A percentile compares a stretch with the other conserved stretches of the same genome.
phyloP scores from a whole-genome alignment of 2,797 vertebrate species.

The Cuculus canorus region DNA sequence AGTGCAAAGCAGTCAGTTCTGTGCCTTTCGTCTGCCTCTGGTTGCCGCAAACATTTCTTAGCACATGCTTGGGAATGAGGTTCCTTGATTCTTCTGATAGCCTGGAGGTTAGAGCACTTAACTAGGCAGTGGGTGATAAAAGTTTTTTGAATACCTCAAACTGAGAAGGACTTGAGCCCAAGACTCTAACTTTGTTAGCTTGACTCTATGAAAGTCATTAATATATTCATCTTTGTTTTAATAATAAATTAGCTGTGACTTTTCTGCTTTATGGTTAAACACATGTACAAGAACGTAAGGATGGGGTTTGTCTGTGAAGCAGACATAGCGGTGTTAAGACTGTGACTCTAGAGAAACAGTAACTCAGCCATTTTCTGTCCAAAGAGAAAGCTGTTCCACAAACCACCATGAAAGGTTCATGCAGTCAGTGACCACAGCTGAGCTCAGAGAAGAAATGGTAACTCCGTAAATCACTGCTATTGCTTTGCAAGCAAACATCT shows the following conservation, averaged over 20 bases:
- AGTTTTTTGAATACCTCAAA: background rate
- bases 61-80: background rate
- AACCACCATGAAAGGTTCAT: background rate
- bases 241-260: background rate
- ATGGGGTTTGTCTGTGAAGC: background rate
- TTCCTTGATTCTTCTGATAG: background rate
- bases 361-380: background rate
- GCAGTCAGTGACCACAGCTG: background rate
- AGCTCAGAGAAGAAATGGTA: background rate
- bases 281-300: background rate
- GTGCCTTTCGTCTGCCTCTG: background rate
- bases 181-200: background rate
- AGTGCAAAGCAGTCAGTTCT: background rate
- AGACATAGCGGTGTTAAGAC: background rate
- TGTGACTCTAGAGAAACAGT: background rate
- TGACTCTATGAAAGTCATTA: background rate
- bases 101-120: background rate
- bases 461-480: background rate
- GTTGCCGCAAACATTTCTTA: background rate
- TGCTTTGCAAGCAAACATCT: slow-evolving; percentile 21
- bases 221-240: background rate
- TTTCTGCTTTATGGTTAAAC: background rate
- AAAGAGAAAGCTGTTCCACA: background rate
- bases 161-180: background rate
- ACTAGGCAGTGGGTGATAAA: background rate